Conservation (phyloP, 2,113 vertebrate species). For the Kobus ellipsiprymnus region DNA sequence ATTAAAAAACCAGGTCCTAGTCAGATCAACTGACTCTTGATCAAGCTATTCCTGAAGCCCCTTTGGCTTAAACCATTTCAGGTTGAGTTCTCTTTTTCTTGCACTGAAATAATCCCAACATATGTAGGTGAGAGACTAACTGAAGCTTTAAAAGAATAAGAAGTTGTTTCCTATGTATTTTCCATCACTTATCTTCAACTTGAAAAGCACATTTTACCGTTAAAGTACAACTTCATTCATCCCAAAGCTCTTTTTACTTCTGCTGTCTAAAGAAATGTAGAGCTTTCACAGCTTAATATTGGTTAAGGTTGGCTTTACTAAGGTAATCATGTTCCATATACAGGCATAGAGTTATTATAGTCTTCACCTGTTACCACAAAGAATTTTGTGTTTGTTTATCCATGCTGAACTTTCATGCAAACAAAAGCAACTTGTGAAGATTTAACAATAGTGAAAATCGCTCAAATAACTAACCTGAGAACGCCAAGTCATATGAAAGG, state of each 20-base stretch:
- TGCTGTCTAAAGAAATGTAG: not conserved
- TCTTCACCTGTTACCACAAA: slow-evolving; percentile 72
- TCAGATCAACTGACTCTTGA: not conserved
- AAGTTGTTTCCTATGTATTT: not conserved
- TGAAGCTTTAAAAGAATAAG: not conserved
- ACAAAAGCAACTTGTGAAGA: slow-evolving; percentile 72
- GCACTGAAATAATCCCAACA: not conserved
- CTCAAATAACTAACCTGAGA: slow-evolving; percentile 64
- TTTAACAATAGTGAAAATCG: slow-evolving; percentile 63
- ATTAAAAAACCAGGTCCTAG: not conserved
- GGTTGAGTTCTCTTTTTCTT: not conserved
- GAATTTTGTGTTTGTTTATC: slow-evolving; percentile 70
- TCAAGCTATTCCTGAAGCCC: not conserved
- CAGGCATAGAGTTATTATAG: slow-evolving; percentile 64
- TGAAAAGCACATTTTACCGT: not conserved
- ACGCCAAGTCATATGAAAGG: slow-evolving; percentile 50
- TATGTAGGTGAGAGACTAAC: not conserved
- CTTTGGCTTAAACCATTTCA: not conserved
- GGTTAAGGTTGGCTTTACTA: slow-evolving; percentile 42
- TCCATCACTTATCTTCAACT: not conserved
- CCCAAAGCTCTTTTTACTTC: slow-evolving; percentile 8
- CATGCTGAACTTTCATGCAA: slow-evolving; percentile 52
- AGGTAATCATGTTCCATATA: slow-evolving; percentile 55
- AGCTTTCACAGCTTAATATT: slow-evolving; percentile 16
- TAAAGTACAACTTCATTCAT: not conserved